Percentiles rank a stretch among this genome's conserved stretches.
These are phyloP conservation scores for Spodoptera picta DNA, from an alignment of 2,888 invertebrate genomes.

Conservation along the genomic window DNA sequence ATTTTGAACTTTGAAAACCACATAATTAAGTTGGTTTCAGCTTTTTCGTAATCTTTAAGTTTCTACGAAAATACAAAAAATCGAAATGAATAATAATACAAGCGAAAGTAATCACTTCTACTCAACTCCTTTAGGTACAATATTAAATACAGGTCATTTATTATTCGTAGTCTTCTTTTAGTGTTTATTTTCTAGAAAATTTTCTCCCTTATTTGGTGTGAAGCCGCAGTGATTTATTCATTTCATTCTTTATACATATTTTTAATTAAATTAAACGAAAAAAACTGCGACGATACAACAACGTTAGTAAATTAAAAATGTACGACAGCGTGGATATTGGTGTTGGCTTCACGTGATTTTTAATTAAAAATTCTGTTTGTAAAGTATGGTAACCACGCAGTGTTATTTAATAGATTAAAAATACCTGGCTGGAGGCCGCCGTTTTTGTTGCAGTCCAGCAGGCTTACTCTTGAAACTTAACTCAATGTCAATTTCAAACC, in stretches of 20 bases:
- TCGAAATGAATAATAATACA: too few species aligned
- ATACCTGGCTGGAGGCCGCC: neutral
- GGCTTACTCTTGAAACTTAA: too few species aligned
- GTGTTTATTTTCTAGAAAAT: too few species aligned
- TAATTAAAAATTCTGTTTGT: constrained; percentile 21
- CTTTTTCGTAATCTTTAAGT: neutral
- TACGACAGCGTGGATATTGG: constrained; percentile 16
- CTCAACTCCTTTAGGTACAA: too few species aligned
- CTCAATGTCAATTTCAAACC: too few species aligned
- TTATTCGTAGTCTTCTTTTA: too few species aligned
- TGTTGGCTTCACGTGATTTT: constrained; percentile 8
- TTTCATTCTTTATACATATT: neutral
- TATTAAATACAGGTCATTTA: too few species aligned
- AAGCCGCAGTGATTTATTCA: too few species aligned
- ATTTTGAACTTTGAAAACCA: too few species aligned
- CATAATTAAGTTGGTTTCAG: neutral
- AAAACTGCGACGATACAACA: neutral
- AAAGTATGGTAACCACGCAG: neutral
- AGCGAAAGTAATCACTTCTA: too few species aligned
- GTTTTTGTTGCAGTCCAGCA: neutral
- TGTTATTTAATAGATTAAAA: constrained; percentile 33
- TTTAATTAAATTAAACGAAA: constrained; percentile 5
- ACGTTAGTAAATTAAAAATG: constrained; percentile 12
- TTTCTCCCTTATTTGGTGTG: too few species aligned
- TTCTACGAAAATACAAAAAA: too few species aligned